These are phyloP conservation scores for Synanthedon tipuliformis DNA, from an alignment of 2,888 invertebrate genomes.

Conservation along the genomic window DNA sequence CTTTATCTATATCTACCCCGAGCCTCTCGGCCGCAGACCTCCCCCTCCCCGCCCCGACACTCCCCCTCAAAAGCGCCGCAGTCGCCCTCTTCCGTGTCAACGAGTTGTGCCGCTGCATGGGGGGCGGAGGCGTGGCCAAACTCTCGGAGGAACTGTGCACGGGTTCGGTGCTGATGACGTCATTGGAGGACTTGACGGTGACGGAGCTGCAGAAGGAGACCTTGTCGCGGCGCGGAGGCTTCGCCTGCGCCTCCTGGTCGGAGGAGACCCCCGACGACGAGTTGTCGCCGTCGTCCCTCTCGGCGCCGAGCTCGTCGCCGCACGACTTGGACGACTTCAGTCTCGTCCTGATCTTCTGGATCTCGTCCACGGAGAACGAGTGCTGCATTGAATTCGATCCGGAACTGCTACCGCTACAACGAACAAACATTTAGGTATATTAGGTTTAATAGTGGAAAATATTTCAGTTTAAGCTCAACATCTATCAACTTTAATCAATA, in stretches of 20 bases:
- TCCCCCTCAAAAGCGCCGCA: slow-evolving; percentile 65
- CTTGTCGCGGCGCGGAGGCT: slow-evolving; percentile 48
- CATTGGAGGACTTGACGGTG: slow-evolving; percentile 62
- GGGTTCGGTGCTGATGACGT: slow-evolving; percentile 66
- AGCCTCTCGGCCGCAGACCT: slow-evolving; percentile 56
- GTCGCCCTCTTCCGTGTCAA: slow-evolving; percentile 72
- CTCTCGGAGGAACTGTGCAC: slow-evolving; percentile 63
- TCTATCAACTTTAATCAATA: too few relatives aligned
- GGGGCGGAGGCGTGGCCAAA: slow-evolving; percentile 36
- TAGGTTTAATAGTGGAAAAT: too few relatives aligned
- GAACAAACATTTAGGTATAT: neutral
- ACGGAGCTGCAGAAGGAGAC: slow-evolving; percentile 65
- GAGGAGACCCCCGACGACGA: slow-evolving; percentile 90
- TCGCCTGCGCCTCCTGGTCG: slow-evolving; percentile 75
- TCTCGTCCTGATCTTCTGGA: slow-evolving; percentile 86
- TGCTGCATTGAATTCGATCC: slow-evolving; percentile 84
- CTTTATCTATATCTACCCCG: slow-evolving; percentile 49
- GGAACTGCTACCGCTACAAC: slow-evolving; percentile 77
- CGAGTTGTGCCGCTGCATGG: slow-evolving; percentile 73
- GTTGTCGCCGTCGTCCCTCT: slow-evolving; percentile 85
- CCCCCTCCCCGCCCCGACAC: slow-evolving; percentile 13
- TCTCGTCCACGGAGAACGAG: slow-evolving; percentile 89
- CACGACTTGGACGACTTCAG: slow-evolving; percentile 89
- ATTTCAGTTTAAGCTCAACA: too few relatives aligned
- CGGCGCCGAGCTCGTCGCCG: slow-evolving; percentile 79